These are phyloP conservation scores for Sipha flava DNA, from an alignment of 1,140 invertebrate species.

Conservation along the genomic window DNA sequence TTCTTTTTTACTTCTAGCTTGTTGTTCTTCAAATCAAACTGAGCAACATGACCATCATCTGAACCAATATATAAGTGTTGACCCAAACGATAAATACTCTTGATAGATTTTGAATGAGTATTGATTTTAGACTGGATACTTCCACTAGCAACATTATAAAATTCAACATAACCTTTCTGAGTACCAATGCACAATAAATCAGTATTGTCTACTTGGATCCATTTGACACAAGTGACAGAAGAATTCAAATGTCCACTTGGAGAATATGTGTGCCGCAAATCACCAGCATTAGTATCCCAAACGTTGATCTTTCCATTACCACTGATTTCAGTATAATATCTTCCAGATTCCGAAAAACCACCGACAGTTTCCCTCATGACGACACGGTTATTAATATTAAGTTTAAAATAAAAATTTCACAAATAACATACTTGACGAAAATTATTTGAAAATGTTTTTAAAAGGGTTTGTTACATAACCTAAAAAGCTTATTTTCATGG, in stretches of 20 bases:
- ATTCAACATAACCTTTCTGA: slow-evolving; percentile 1
- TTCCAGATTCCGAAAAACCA: slow-evolving; percentile 1
- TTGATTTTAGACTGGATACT: slow-evolving; percentile 2
- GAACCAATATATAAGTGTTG: background rate
- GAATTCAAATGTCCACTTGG: background rate
- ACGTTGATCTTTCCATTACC: slow-evolving; percentile 16
- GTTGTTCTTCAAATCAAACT: background rate
- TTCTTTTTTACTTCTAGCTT: background rate
- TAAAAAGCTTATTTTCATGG: background rate
- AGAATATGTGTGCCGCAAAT: background rate
- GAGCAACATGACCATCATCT: background rate
- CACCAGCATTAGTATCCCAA: slow-evolving; percentile 9
- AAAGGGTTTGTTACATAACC: background rate
- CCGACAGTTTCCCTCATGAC: background rate
- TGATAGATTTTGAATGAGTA: background rate
- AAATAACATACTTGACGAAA: no score
- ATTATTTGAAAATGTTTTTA: slow-evolving; percentile 10
- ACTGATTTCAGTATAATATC: slow-evolving; percentile 14
- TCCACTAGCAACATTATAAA: slow-evolving; percentile 16
- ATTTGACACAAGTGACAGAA: background rate
- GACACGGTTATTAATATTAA: background rate
- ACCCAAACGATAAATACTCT: background rate
- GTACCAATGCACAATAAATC: slow-evolving; percentile 3
- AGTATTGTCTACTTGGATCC: background rate
- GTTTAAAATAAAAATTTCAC: no score